Percentiles rank a stretch among this genome's conserved stretches.
phyloP scores from a whole-genome alignment of 2,797 vertebrate genomes.

The Falco novaeseelandiae region DNA sequence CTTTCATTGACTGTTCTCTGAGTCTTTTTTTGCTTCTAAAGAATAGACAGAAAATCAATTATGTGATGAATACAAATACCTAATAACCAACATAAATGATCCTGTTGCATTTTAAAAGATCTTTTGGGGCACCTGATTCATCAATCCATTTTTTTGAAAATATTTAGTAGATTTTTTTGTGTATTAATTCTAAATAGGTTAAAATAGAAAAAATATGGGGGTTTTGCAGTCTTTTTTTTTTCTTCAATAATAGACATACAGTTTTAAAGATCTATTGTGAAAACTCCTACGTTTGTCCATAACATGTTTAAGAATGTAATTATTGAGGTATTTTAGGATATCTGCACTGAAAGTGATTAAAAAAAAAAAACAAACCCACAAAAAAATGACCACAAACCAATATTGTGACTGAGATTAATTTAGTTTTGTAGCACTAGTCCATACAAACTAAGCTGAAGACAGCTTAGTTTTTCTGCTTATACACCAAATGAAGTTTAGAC shows the following conservation, averaged over 20 bases:
- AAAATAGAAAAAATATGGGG: background rate
- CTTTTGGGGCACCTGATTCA: background rate
- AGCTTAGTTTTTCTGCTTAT: background rate
- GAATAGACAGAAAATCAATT: background rate
- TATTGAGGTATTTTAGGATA: background rate
- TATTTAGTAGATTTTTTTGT: background rate
- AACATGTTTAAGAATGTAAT: background rate
- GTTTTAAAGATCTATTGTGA: background rate
- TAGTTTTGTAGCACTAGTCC: background rate
- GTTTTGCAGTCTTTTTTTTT: background rate
- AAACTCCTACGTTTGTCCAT: background rate
- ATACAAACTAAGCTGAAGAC: background rate
- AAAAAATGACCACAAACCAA: background rate
- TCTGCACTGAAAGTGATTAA: background rate
- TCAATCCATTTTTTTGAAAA: background rate
- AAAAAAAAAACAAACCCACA: background rate
- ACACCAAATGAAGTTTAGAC: background rate
- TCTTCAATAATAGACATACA: background rate
- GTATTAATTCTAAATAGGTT: background rate
- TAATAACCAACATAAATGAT: background rate
- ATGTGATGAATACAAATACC: background rate
- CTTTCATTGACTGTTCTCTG: background rate
- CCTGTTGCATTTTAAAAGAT: background rate
- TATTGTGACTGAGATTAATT: background rate
- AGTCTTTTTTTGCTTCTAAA: background rate